A percentile compares a stretch with the other conserved stretches of the same genome.
Conservation (phyloP, 1,140 invertebrate genomes). For the Alviniconcha marisindica region DNA sequence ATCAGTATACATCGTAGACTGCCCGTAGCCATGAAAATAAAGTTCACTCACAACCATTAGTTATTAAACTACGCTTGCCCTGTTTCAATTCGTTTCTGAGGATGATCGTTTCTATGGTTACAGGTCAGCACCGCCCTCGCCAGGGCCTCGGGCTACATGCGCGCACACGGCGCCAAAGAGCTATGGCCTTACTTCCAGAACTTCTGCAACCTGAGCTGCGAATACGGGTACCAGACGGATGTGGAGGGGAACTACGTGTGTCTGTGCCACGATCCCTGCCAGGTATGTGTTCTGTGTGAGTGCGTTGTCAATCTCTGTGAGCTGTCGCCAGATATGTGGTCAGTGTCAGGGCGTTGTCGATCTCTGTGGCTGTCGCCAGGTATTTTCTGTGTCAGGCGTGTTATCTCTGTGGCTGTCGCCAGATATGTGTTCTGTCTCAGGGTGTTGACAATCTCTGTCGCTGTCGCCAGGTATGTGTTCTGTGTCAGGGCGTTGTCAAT, state of each 20-base stretch:
- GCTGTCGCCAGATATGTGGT: too few relatives aligned
- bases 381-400: too few relatives aligned
- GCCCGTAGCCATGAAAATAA: neutral
- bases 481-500: neutral
- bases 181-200: constrained; percentile 35
- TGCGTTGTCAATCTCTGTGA: neutral
- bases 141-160: constrained; percentile 13
- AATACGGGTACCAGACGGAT: constrained; percentile 58
- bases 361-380: neutral
- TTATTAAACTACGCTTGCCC: neutral
- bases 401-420: too few relatives aligned
- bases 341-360: neutral
- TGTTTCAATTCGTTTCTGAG: neutral
- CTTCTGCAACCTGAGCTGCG: constrained; percentile 45
- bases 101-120: neutral
- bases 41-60: neutral
- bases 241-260: constrained; percentile 57
- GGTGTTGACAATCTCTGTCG: too few relatives aligned
- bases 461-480: too few relatives aligned
- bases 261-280: constrained; percentile 57
- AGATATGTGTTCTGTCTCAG: too few relatives aligned
- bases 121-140: neutral
- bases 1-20: neutral
- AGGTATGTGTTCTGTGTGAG: constrained; percentile 31
- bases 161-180: constrained; percentile 23